A percentile compares a stretch with the other conserved stretches of the same genome.
phyloP scores from a whole-genome alignment of 1,140 invertebrate species.

The Dryas iulia region DNA sequence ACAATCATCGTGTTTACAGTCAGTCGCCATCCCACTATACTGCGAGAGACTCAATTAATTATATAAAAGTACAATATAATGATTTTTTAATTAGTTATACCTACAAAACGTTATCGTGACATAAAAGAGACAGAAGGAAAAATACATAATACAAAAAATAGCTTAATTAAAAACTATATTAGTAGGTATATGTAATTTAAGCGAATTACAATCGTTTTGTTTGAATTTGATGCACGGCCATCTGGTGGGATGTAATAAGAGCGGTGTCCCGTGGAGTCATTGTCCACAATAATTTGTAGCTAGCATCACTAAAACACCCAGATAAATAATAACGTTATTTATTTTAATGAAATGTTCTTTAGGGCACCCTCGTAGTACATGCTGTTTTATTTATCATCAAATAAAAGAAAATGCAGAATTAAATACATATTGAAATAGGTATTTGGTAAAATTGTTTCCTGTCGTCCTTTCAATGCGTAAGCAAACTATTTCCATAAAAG shows the following conservation, averaged over 20 bases:
- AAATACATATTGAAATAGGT: neutral
- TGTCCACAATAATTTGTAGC: conserved; percentile 74
- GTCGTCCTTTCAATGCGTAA: too few relatives aligned
- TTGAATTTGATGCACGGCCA: conserved; percentile 40
- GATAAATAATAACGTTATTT: conserved; percentile 74
- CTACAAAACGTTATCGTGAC: too few relatives aligned
- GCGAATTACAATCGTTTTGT: conserved; percentile 38
- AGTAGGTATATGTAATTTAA: conserved; percentile 35
- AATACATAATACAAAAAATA: conserved; percentile 11
- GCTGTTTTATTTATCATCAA: conserved; percentile 14
- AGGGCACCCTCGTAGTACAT: conserved; percentile 18
- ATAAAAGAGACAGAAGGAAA: neutral
- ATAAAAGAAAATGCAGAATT: neutral
- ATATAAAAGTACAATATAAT: too few relatives aligned
- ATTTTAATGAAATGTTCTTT: conserved; percentile 60
- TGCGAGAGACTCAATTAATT: too few relatives aligned
- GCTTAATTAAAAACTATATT: neutral
- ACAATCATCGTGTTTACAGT: too few relatives aligned
- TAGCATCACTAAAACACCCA: conserved; percentile 63
- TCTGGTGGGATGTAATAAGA: conserved; percentile 67
- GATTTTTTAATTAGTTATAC: too few relatives aligned
- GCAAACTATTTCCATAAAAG: too few relatives aligned
- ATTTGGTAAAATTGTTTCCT: neutral
- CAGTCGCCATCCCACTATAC: too few relatives aligned
- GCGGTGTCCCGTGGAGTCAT: conserved; percentile 65